Evolutionary conservation across 2,797 vertebrate genomes (phyloP).

Genomic region (Propithecus perrieri): DNA sequence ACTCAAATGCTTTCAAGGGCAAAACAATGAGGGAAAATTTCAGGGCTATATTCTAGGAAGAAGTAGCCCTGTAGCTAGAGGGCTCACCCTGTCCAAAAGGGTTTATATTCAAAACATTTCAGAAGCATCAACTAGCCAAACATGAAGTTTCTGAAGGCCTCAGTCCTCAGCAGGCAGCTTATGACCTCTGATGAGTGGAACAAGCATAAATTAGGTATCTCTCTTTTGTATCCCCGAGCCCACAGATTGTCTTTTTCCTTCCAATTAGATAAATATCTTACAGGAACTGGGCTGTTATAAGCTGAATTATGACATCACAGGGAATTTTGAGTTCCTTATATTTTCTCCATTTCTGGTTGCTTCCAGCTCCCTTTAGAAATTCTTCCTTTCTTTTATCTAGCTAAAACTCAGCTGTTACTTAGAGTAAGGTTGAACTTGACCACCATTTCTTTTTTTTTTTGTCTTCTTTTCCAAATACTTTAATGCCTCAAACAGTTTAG

Average conservation of each 20-base stretch:
- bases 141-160: background rate
- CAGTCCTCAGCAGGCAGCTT: background rate
- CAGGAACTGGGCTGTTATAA: background rate
- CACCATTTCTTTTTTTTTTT: background rate
- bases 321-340: background rate
- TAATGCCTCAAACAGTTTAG: background rate
- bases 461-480: background rate
- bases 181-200: background rate
- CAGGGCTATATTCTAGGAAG: background rate
- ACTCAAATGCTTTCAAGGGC: background rate
- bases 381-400: background rate
- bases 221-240: background rate
- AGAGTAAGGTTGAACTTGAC: background rate
- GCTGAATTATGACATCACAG: background rate
- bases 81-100: background rate
- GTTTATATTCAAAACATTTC: background rate
- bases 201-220: background rate
- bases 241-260: background rate
- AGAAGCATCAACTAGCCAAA: background rate
- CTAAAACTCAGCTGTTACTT: background rate
- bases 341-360: background rate
- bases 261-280: background rate
- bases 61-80: background rate
- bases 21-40: background rate
- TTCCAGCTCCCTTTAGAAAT: background rate